phyloP scores from a whole-genome alignment of 1,140 invertebrate genomes.

The Portunus trituberculatus region DNA sequence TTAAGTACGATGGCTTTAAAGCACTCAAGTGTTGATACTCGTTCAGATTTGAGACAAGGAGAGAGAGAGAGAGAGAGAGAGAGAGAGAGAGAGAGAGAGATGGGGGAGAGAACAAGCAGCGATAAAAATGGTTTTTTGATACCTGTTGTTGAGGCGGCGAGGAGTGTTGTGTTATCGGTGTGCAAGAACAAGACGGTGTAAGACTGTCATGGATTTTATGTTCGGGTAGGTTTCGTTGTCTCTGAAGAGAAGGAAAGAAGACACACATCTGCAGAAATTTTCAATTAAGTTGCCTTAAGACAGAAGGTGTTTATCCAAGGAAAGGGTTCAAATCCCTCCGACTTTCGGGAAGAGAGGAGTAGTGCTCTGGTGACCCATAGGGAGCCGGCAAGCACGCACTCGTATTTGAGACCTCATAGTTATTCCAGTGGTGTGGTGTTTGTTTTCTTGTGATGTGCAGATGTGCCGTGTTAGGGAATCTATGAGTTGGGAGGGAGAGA shows the following conservation, averaged over 20 bases:
- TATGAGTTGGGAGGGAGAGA: neutral
- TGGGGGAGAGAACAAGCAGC: neutral
- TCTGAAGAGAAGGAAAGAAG: neutral
- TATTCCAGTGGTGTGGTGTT: neutral
- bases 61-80: neutral
- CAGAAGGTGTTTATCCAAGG: neutral
- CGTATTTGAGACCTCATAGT: neutral
- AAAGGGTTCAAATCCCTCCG: neutral
- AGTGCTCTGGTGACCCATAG: neutral
- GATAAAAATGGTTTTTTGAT: neutral
- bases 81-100: neutral
- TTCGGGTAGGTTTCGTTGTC: neutral
- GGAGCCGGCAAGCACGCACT: neutral
- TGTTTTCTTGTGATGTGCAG: neutral
- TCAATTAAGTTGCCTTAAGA: neutral
- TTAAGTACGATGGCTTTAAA: conserved; percentile 21
- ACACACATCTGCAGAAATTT: neutral
- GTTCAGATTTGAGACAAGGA: neutral
- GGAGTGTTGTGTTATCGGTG: conserved; percentile 1
- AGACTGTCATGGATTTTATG: neutral
- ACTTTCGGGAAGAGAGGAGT: neutral
- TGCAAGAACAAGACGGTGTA: neutral
- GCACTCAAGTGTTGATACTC: neutral
- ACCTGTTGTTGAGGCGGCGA: neutral
- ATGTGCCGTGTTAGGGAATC: neutral